phyloP scores from a whole-genome alignment of 2,113 vertebrate genomes.

The Patagioenas fasciata region DNA sequence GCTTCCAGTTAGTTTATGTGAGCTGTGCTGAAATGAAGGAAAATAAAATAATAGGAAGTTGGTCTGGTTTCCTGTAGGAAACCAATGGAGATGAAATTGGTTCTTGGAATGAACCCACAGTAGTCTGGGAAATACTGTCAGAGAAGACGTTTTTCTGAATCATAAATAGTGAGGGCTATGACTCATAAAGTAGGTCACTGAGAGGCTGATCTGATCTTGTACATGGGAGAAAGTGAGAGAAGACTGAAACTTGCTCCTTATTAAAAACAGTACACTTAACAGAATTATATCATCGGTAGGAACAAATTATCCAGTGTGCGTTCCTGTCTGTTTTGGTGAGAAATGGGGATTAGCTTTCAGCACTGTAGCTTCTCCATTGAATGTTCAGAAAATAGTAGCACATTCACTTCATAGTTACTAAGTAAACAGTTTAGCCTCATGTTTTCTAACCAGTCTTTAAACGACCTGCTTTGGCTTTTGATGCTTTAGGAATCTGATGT shows the following conservation, averaged over 20 bases:
- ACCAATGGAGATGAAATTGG: slow-evolving; percentile 80
- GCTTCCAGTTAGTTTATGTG: slow-evolving; percentile 78
- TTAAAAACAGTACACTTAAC: slow-evolving; percentile 63
- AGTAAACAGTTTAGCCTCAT: background rate
- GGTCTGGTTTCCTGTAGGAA: slow-evolving; percentile 85
- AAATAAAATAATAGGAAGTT: slow-evolving; percentile 86
- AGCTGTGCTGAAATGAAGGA: slow-evolving; percentile 78
- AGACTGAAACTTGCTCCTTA: slow-evolving; percentile 56
- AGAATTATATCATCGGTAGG: slow-evolving; percentile 66
- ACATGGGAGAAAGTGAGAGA: slow-evolving; percentile 70
- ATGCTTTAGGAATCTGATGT: background rate
- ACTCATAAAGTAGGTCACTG: slow-evolving; percentile 75
- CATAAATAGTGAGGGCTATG: slow-evolving; percentile 76
- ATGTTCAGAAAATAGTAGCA: slow-evolving; percentile 41
- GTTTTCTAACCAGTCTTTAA: background rate
- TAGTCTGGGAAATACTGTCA: slow-evolving; percentile 80
- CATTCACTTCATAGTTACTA: slow-evolving; percentile 27
- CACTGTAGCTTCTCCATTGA: background rate
- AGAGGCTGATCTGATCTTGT: slow-evolving; percentile 71
- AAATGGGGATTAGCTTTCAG: background rate
- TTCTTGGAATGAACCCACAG: slow-evolving; percentile 78
- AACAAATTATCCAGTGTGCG: slow-evolving; percentile 60
- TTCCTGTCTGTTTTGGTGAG: slow-evolving; percentile 50
- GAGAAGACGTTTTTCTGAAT: slow-evolving; percentile 77
- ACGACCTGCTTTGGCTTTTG: background rate